phyloP scores from a whole-genome alignment of 2,113 vertebrate species.

The Upupa epops region DNA sequence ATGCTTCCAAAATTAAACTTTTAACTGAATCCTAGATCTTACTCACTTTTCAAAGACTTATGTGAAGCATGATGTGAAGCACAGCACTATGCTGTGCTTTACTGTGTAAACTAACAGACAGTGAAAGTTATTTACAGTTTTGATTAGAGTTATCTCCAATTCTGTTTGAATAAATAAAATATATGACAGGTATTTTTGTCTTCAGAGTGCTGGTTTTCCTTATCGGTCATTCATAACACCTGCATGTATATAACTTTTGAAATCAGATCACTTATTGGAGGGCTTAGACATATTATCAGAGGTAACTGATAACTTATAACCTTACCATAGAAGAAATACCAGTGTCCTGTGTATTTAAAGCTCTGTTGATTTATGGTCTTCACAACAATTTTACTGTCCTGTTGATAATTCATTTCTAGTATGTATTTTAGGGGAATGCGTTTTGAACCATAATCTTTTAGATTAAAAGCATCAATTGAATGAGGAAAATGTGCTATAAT shows the following conservation, averaged over 20 bases:
- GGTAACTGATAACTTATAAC: not conserved
- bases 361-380: not conserved
- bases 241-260: not conserved
- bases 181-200: not conserved
- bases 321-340: slow-evolving; percentile 23
- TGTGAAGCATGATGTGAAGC: too few relatives aligned
- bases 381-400: slow-evolving; percentile 10
- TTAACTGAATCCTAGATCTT: too few relatives aligned
- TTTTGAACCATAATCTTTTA: slow-evolving; percentile 55
- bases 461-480: slow-evolving; percentile 53
- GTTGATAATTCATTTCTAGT: not conserved
- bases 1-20: too few relatives aligned
- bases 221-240: not conserved
- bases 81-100: not conserved
- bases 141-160: not conserved
- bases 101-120: not conserved
- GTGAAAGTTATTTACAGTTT: not conserved
- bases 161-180: not conserved
- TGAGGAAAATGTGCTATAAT: slow-evolving; percentile 45
- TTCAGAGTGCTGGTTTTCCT: not conserved
- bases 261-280: not conserved
- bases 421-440: slow-evolving; percentile 1
- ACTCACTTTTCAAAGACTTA: too few relatives aligned
- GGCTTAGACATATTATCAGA: not conserved
- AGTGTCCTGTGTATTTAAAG: not conserved